Percentiles rank a stretch among this genome's conserved stretches.
These are phyloP conservation scores for Antigone vipio DNA, from an alignment of 2,113 vertebrate species.

Conservation along the genomic window DNA sequence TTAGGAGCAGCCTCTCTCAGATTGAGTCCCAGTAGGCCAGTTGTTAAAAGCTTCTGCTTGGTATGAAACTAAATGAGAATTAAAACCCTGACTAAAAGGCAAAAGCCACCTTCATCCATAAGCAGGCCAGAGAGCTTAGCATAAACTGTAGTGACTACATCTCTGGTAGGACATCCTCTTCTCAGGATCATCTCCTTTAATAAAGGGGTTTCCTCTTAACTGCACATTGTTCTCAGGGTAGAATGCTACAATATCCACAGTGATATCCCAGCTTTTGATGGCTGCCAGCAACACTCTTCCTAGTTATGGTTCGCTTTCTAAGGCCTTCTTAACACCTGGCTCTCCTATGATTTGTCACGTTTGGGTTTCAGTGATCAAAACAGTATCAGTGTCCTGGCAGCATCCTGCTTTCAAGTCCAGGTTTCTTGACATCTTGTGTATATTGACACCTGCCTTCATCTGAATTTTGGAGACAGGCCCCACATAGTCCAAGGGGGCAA, in stretches of 20 bases:
- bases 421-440: not conserved
- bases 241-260: not conserved
- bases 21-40: not conserved
- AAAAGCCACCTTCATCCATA: not conserved
- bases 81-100: not conserved
- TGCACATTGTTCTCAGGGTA: not conserved
- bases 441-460: not conserved
- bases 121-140: not conserved
- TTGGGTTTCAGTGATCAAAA: not conserved
- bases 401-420: not conserved
- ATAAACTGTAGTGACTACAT: not conserved
- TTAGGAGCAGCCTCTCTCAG: not conserved
- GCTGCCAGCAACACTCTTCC: not conserved
- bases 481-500: not conserved
- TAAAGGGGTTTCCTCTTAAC: not conserved
- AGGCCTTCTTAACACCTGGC: not conserved
- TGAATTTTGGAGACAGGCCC: not conserved
- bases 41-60: constrained; percentile 9
- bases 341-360: not conserved
- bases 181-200: not conserved
- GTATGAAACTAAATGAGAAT: not conserved
- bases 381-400: not conserved
- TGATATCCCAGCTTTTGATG: not conserved
- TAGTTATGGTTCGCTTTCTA: not conserved
- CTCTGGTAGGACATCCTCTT: not conserved